Evolutionary conservation across 2,797 vertebrate species (phyloP).

Genomic region (Vespertilio murinus): DNA sequence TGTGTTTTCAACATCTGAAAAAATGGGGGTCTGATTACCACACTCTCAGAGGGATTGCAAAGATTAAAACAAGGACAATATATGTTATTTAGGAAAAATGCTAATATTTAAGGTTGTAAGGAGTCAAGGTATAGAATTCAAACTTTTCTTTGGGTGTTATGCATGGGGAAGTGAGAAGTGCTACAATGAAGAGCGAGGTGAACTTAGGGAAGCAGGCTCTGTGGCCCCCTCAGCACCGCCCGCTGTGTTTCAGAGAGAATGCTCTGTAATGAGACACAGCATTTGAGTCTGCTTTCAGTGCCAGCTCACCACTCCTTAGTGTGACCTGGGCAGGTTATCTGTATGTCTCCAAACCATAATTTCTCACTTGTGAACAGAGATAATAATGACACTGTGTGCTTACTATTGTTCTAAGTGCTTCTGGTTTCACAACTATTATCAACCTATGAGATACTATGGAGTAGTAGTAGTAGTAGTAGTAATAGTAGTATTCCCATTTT

Average conservation of each 20-base stretch:
- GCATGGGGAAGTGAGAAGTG: not conserved
- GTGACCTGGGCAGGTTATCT: not conserved
- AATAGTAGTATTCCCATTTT: not conserved
- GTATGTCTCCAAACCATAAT: not conserved
- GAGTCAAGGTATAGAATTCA: not conserved
- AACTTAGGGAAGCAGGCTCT: not conserved
- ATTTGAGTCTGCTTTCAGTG: not conserved
- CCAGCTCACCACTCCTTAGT: not conserved
- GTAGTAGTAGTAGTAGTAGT: not conserved
- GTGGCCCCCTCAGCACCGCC: not conserved
- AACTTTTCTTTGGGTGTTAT: not conserved
- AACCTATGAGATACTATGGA: not conserved
- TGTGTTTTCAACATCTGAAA: not conserved
- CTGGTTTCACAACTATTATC: not conserved
- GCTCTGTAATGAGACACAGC: not conserved
- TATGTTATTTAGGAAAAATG: not conserved
- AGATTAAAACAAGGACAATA: not conserved
- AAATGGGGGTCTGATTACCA: not conserved
- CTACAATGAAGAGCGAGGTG: not conserved
- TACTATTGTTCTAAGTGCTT: not conserved
- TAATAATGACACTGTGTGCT: not conserved
- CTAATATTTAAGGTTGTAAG: not conserved
- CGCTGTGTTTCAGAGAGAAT: not conserved
- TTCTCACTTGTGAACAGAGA: not conserved
- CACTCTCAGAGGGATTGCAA: not conserved